Evolutionary conservation across 2,113 vertebrate species (phyloP), one percentile per base, ranked within the genome.

Genomic region (Acanthochromis polyacanthus): DNA sequence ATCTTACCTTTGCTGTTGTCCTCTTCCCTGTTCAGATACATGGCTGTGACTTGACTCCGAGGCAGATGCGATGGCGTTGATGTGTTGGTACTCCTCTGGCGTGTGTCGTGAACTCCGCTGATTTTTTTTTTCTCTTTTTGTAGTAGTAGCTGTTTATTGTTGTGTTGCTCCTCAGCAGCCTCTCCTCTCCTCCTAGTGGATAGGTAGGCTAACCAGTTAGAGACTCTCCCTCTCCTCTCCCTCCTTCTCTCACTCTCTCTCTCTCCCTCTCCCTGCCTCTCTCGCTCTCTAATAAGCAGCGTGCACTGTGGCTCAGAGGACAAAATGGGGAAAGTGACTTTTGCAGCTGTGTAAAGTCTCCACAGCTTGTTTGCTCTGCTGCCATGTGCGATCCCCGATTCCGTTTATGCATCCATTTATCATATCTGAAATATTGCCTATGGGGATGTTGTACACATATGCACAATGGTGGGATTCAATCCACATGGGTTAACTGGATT

Each of bases 11-110:
- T 95, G 92, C 91, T 89, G 57, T 76, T 89, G 89, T 93, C 92
- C 89, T 94, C 94, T 84, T 94, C 93, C 88, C 94, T 91, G 93
- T 95, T 95, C 82, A 95, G 91, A 95, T 95, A 94, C 95, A 95
- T 95, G 94, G 92, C 93, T 94, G 80, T 86, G 40, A 82, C 81
- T 91, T 92, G 84, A 86, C 88, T 88, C 78, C 71, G 80, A 80
- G 88, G 83, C 75, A 15, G 57, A 84, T 45, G 30, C 75, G 81
- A 81, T 17, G 83, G 88, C 80, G 87, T 51, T 82, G 61, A 25
- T 62, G 43, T 64, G 64, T 43, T 57, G 81, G 69, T 94, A 93
- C 91, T 95, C 94, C 94, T 93, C 88, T 51, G 86, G 82, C 69
- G 80, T 70, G 83, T 22, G 22, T 50, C 52, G 77, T 75, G 62